Conservation (phyloP, 2,113 vertebrate species). For the Collichthys lucidus region DNA sequence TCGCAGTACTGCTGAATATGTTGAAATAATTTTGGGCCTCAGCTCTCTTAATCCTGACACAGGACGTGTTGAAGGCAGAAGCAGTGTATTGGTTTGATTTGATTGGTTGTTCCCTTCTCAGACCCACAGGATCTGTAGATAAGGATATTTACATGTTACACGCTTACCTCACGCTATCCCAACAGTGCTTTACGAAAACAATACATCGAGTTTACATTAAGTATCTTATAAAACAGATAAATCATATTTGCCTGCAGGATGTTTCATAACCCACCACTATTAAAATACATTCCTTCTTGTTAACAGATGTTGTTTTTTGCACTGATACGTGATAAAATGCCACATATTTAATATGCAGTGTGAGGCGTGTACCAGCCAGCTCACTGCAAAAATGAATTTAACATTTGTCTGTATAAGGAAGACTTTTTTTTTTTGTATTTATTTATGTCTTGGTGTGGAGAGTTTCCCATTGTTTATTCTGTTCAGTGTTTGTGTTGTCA, state of each 20-base stretch:
- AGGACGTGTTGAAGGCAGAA: background rate
- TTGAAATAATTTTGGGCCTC: conserved; percentile 5
- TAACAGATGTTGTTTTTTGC: conserved; percentile 59
- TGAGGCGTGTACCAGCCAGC: conserved; percentile 45
- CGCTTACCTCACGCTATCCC: conserved; percentile 62
- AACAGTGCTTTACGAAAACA: conserved; percentile 60
- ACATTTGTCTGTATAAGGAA: conserved; percentile 45
- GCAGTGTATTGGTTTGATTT: conserved; percentile 26
- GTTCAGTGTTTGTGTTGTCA: conserved; percentile 58
- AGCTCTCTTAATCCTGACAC: conserved; percentile 9
- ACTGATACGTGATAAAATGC: conserved; percentile 64
- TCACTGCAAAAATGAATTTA: conserved; percentile 58
- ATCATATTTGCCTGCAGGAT: conserved; percentile 41
- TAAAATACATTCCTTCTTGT: conserved; percentile 61
- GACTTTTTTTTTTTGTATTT: conserved; percentile 62
- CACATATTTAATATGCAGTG: conserved; percentile 61
- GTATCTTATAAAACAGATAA: conserved; percentile 40
- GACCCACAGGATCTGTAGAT: conserved; percentile 20
- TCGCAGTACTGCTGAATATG: conserved; percentile 43
- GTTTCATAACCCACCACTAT: conserved; percentile 23
- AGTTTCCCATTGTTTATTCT: conserved; percentile 39
- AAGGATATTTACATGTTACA: conserved; percentile 10
- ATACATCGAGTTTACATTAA: conserved; percentile 52
- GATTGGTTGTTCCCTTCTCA: conserved; percentile 17
- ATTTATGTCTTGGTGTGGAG: conserved; percentile 62